A percentile compares a stretch with the other conserved stretches of the same genome.
Evolutionary conservation across 2,888 invertebrate genomes (phyloP).

Genomic region (Osmoderma eremita): DNA sequence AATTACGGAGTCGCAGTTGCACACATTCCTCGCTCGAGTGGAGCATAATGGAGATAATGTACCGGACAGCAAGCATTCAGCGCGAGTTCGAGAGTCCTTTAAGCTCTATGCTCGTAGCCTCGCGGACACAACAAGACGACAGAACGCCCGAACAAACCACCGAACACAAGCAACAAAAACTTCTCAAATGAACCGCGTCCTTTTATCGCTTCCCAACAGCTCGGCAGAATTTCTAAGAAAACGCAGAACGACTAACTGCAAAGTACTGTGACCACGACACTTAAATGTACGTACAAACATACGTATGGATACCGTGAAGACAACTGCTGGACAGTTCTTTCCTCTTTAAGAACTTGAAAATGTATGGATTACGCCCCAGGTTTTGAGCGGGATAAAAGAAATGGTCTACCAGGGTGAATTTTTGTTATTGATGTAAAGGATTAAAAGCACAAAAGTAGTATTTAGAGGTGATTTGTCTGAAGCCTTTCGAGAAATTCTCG

Average conservation of each 20-base stretch:
- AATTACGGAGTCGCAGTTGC: conserved; percentile 3
- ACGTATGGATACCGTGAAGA: neutral
- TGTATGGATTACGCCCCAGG: neutral
- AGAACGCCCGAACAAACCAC: conserved; percentile 24
- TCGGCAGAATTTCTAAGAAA: conserved; percentile 21
- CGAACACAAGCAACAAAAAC: conserved; percentile 26
- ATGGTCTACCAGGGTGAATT: too few species aligned
- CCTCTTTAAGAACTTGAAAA: neutral
- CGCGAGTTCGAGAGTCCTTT: conserved; percentile 14
- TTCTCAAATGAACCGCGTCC: conserved; percentile 29
- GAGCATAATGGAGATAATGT: conserved; percentile 5
- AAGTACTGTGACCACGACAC: neutral
- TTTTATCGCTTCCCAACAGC: conserved; percentile 27
- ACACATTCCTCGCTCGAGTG: neutral
- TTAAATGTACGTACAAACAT: neutral
- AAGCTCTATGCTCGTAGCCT: conserved; percentile 17
- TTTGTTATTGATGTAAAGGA: too few species aligned
- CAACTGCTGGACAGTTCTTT: neutral
- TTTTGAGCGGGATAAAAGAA: too few species aligned
- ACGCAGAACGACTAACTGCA: neutral
- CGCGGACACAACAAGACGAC: conserved; percentile 27
- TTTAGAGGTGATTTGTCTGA: too few species aligned
- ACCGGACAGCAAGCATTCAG: neutral
- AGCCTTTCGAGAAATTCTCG: too few species aligned
- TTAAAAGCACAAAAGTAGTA: too few species aligned